phyloP scores from a whole-genome alignment of 2,888 invertebrate species.

The Oxytorus armatus region DNA sequence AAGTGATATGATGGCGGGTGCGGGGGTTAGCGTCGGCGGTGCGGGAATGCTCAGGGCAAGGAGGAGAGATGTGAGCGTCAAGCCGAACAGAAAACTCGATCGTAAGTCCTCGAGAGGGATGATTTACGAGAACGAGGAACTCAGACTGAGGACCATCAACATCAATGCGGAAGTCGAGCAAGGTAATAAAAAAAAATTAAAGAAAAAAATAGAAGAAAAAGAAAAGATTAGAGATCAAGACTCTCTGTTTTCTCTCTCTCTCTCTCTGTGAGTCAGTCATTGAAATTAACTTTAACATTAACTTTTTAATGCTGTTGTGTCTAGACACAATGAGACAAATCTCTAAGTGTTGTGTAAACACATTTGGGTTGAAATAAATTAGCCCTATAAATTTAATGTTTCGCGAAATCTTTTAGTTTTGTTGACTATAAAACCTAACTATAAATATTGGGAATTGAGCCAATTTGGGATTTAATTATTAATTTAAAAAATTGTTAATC shows the following conservation, averaged over 20 bases:
- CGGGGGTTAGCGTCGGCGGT: conserved; percentile 77
- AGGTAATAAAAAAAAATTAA: conserved; percentile 86
- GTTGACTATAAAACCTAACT: not conserved
- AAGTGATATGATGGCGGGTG: conserved; percentile 79
- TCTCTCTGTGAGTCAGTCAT: too few species aligned
- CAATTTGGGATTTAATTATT: too few species aligned
- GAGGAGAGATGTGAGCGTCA: conserved; percentile 94
- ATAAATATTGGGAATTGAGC: too few species aligned
- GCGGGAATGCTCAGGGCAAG: conserved; percentile 92
- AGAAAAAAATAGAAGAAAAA: too few species aligned
- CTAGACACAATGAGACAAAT: too few species aligned
- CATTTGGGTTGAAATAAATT: too few species aligned
- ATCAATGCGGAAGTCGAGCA: conserved; percentile 97
- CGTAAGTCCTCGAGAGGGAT: conserved; percentile 96
- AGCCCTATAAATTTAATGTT: too few species aligned
- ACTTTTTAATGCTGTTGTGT: too few species aligned
- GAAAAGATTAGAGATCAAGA: not conserved
- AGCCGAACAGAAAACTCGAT: conserved; percentile 95
- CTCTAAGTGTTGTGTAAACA: too few species aligned
- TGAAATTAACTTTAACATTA: too few species aligned
- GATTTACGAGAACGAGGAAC: conserved; percentile 97
- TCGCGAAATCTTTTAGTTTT: not conserved
- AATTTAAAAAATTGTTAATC: not conserved
- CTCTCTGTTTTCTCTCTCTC: not conserved
- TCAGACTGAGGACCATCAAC: conserved; percentile 94